Evolutionary conservation across 2,888 invertebrate species (phyloP).

Genomic region (Eubasilissa splendida): DNA sequence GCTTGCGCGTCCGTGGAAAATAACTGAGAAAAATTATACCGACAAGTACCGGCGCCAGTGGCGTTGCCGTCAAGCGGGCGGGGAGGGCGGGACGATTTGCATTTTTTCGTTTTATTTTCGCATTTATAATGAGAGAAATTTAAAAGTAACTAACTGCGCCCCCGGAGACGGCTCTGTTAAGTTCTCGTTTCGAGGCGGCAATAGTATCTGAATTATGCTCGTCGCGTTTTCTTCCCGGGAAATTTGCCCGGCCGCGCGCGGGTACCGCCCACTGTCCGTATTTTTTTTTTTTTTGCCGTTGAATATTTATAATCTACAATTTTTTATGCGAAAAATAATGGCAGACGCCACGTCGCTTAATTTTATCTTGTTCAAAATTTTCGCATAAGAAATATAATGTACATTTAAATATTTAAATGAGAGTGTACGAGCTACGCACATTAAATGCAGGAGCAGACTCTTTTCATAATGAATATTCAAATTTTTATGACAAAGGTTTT

Average conservation of each 20-base stretch:
- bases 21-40: constrained; percentile 46
- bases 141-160: constrained; percentile 34
- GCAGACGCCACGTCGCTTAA: constrained; percentile 27
- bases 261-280: not conserved
- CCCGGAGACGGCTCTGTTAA: constrained; percentile 36
- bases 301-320: constrained; percentile 11
- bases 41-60: constrained; percentile 17
- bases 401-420: constrained; percentile 37
- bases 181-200: constrained; percentile 42
- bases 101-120: constrained; percentile 40
- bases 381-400: constrained; percentile 33
- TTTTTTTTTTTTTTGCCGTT: not conserved
- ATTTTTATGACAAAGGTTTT: constrained; percentile 32
- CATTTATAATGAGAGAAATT: constrained; percentile 47
- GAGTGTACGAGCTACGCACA: constrained; percentile 27
- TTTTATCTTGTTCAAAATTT: constrained; percentile 24
- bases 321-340: not conserved
- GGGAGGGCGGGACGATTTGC: constrained; percentile 28
- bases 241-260: not conserved
- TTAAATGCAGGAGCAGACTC: constrained; percentile 32
- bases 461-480: constrained; percentile 33
- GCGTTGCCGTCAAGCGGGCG: not conserved
- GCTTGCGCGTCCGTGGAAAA: constrained; percentile 33
- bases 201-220: constrained; percentile 30
- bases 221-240: constrained; percentile 6